phyloP scores from a whole-genome alignment of 2,797 vertebrate species.

The Hippoglossus hippoglossus region DNA sequence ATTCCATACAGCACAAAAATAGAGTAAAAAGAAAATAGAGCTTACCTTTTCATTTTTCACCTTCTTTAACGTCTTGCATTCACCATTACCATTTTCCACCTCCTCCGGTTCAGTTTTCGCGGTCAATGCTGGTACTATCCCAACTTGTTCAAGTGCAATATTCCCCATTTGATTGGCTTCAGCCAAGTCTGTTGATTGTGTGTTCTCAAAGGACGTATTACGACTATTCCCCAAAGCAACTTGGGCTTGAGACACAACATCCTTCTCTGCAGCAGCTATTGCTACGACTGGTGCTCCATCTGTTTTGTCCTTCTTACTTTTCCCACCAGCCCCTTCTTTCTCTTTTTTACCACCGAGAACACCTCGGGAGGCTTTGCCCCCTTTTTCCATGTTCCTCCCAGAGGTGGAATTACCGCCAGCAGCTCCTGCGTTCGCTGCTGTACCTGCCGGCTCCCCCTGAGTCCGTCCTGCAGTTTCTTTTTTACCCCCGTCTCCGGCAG shows the following conservation, averaged over 20 bases:
- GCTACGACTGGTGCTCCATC: slow-evolving; percentile 86
- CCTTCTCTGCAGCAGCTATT: slow-evolving; percentile 89
- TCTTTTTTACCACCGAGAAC: slow-evolving; percentile 94
- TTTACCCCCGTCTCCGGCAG: slow-evolving; percentile 90
- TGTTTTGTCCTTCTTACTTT: slow-evolving; percentile 97
- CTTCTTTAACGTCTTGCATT: slow-evolving; percentile 95
- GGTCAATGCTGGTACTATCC: slow-evolving; percentile 92
- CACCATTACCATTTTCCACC: slow-evolving; percentile 87
- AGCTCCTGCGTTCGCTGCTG: slow-evolving; percentile 81
- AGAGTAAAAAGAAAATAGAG: neutral
- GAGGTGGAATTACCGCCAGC: slow-evolving; percentile 79
- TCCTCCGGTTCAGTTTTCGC: slow-evolving; percentile 96
- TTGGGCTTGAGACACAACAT: slow-evolving; percentile 88
- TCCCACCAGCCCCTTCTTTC: slow-evolving; percentile 92
- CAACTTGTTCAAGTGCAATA: slow-evolving; percentile 96
- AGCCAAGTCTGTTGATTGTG: slow-evolving; percentile 89
- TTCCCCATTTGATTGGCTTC: slow-evolving; percentile 94
- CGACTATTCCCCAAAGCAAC: slow-evolving; percentile 88
- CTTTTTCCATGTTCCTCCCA: slow-evolving; percentile 93
- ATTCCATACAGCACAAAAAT: neutral
- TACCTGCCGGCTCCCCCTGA: slow-evolving; percentile 87
- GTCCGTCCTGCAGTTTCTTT: slow-evolving; percentile 93
- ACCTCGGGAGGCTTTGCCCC: slow-evolving; percentile 90
- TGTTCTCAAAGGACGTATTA: slow-evolving; percentile 89
- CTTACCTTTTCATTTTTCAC: slow-evolving; percentile 99